Evolutionary conservation across 2,888 invertebrate genomes (phyloP).

Genomic region (Coleophora flavipennella): DNA sequence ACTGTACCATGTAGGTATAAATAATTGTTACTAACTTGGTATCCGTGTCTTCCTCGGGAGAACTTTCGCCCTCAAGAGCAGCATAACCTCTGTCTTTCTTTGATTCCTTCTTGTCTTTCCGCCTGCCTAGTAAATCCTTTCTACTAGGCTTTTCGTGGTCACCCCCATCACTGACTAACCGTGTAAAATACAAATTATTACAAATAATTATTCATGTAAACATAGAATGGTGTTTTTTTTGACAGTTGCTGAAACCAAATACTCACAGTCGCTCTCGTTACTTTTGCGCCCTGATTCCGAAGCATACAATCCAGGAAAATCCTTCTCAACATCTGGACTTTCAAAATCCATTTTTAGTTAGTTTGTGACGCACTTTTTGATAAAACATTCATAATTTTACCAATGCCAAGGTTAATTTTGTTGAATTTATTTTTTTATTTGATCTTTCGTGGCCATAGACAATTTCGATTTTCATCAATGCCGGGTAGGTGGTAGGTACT

Average conservation of each 20-base stretch:
- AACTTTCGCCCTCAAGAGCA: slow-evolving; percentile 93
- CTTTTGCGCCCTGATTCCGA: slow-evolving; percentile 83
- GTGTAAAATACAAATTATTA: not conserved
- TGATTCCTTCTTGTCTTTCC: slow-evolving; percentile 88
- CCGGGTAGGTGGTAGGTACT: too few relatives aligned
- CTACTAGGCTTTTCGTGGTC: slow-evolving; percentile 85
- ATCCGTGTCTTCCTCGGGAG: slow-evolving; percentile 89
- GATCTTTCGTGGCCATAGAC: too few relatives aligned
- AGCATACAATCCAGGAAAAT: slow-evolving; percentile 90
- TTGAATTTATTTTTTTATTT: too few relatives aligned
- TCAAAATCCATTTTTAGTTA: slow-evolving; percentile 81
- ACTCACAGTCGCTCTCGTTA: slow-evolving; percentile 89
- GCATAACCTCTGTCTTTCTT: slow-evolving; percentile 91
- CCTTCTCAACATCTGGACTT: slow-evolving; percentile 91
- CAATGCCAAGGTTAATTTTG: too few relatives aligned
- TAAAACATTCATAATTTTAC: too few relatives aligned
- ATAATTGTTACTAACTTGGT: slow-evolving; percentile 82
- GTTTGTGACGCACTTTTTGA: too few relatives aligned
- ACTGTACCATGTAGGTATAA: too few relatives aligned
- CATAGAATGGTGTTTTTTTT: not conserved
- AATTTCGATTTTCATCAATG: too few relatives aligned
- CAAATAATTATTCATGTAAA: not conserved
- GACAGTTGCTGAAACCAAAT: not conserved
- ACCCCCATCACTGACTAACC: slow-evolving; percentile 84
- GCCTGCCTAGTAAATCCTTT: slow-evolving; percentile 83